phyloP scores from a whole-genome alignment of 1,140 invertebrate genomes.

The Zaprionus vittiger region DNA sequence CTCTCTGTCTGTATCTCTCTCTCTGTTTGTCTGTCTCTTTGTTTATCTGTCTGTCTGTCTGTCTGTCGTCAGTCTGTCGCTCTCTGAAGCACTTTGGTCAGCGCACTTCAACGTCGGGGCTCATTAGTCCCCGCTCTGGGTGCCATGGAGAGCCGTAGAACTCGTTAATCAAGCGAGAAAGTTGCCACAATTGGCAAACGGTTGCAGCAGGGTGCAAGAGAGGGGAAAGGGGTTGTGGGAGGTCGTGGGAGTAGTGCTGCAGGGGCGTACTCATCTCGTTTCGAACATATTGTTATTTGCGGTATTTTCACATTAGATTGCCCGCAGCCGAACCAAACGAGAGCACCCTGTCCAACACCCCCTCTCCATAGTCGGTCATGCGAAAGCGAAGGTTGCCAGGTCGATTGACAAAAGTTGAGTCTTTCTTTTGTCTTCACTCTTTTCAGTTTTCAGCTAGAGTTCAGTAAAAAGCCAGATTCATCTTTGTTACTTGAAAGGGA shows the following conservation, averaged over 20 bases:
- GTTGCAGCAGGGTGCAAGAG: neutral
- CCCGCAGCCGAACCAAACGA: constrained; percentile 14
- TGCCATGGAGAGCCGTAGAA: constrained; percentile 65
- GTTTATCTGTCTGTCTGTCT: neutral
- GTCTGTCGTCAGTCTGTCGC: neutral
- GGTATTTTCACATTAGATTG: constrained; percentile 50
- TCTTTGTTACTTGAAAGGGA: no score
- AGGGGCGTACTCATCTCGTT: neutral
- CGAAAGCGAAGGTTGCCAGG: neutral
- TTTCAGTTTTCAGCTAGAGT: no score
- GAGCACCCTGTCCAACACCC: neutral
- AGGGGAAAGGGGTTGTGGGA: neutral
- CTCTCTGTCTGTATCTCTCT: neutral
- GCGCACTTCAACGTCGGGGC: constrained; percentile 63
- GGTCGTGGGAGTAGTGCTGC: neutral
- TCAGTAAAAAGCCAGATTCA: no score
- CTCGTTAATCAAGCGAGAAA: constrained; percentile 81
- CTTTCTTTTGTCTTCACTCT: neutral
- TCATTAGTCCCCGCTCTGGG: constrained; percentile 62
- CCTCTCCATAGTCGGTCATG: constrained; percentile 11
- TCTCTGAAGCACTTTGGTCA: constrained; percentile 33
- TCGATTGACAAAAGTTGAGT: neutral
- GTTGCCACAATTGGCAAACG: constrained; percentile 41
- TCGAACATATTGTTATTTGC: constrained; percentile 20
- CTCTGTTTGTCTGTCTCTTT: neutral